A percentile compares a stretch with the other conserved stretches of the same genome.
Evolutionary conservation across 1,140 invertebrate genomes (phyloP).

Genomic region (Wasmannia auropunctata): DNA sequence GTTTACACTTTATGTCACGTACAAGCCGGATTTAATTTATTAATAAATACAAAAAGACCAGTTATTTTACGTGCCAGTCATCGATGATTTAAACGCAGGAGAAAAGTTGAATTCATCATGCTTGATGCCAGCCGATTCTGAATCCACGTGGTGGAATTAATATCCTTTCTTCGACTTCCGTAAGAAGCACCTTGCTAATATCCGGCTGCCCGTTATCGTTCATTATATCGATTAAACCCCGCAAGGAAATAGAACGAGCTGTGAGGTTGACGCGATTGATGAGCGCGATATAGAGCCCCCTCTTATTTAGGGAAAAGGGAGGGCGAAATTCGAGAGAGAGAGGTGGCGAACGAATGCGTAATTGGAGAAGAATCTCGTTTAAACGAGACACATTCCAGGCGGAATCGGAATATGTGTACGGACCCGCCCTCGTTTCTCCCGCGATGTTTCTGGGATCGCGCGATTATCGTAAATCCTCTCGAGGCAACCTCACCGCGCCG

Average conservation of each 20-base stretch:
- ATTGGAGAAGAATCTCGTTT: constrained; percentile 15
- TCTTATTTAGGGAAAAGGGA: background rate
- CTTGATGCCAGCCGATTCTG: background rate
- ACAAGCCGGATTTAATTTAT: background rate
- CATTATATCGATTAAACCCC: constrained; percentile 31
- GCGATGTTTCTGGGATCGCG: constrained; percentile 1
- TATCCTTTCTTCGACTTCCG: constrained; percentile 1
- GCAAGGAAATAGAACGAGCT: background rate
- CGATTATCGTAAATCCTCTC: constrained; percentile 42
- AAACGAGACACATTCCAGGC: background rate
- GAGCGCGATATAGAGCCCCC: constrained; percentile 15
- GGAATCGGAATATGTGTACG: background rate
- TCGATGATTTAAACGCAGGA: background rate
- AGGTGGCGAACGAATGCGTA: background rate
- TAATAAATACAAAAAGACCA: background rate
- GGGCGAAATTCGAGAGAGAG: background rate
- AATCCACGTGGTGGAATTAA: background rate
- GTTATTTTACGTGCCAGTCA: background rate
- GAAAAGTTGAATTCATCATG: background rate
- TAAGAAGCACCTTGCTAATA: constrained; percentile 1
- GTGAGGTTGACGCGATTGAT: constrained; percentile 8
- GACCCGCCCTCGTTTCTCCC: constrained; percentile 1
- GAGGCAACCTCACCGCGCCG: background rate
- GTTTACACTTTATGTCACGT: background rate
- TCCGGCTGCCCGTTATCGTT: background rate